These are phyloP conservation scores for Himalopsyche tibetana DNA, from an alignment of 2,888 invertebrate genomes.

Conservation along the genomic window DNA sequence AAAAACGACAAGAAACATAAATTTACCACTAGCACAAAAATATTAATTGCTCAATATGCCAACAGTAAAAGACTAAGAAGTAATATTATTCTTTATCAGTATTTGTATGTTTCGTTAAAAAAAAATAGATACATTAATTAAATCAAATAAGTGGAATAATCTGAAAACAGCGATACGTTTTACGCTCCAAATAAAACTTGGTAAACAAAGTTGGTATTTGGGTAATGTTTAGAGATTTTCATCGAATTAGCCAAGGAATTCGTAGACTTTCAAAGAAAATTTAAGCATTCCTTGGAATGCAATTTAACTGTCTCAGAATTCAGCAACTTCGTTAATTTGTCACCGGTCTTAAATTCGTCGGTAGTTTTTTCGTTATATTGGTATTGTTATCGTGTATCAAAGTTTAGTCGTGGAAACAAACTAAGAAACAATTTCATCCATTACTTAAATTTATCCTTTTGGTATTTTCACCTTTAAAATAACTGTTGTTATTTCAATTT, in stretches of 20 bases:
- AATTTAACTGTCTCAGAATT: slow-evolving; percentile 66
- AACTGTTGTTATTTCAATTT: background rate
- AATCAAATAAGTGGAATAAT: slow-evolving; percentile 6
- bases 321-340: slow-evolving; percentile 66
- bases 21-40: too few species aligned
- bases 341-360: slow-evolving; percentile 63
- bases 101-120: too few species aligned
- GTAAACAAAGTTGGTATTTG: slow-evolving; percentile 57
- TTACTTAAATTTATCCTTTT: slow-evolving; percentile 36
- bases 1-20: too few species aligned
- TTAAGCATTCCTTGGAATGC: slow-evolving; percentile 64
- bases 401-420: slow-evolving; percentile 39
- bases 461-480: slow-evolving; percentile 2
- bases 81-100: too few species aligned
- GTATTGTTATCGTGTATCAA: slow-evolving; percentile 49
- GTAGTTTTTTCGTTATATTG: slow-evolving; percentile 53
- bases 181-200: slow-evolving; percentile 20
- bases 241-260: slow-evolving; percentile 65
- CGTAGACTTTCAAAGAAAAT: slow-evolving; percentile 60
- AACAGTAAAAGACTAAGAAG: too few species aligned
- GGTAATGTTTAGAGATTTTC: slow-evolving; percentile 65
- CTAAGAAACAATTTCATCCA: slow-evolving; percentile 45
- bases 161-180: slow-evolving; percentile 25
- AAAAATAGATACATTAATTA: background rate
- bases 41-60: too few species aligned